Evolutionary conservation across 1,140 invertebrate species (phyloP).

Genomic region (Cydia strobilella): DNA sequence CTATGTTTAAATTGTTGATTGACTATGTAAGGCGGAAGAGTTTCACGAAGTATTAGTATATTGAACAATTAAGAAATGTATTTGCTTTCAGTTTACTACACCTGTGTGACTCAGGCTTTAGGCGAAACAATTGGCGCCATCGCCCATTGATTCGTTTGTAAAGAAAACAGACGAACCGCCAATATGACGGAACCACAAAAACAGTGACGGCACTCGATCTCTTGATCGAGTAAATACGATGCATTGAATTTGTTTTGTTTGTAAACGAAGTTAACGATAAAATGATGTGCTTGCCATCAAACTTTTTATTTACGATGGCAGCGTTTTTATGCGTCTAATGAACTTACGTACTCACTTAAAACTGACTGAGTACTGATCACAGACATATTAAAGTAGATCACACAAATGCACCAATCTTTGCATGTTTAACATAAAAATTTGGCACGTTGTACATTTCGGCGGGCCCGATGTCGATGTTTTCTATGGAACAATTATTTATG

Average conservation of each 20-base stretch:
- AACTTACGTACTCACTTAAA: constrained; percentile 22
- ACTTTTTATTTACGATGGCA: constrained; percentile 24
- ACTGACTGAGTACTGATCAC: constrained; percentile 6
- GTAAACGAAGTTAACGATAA: constrained; percentile 19
- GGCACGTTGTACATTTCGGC: no score
- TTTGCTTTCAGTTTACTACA: no score
- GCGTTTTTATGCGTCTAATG: constrained; percentile 25
- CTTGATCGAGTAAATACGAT: constrained; percentile 23
- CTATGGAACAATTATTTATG: no score
- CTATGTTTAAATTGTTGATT: no score
- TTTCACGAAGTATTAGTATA: no score
- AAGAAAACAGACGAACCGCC: constrained; percentile 11
- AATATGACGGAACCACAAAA: background rate
- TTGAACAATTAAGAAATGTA: no score
- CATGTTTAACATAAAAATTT: no score
- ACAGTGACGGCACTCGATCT: background rate
- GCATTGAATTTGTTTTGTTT: constrained; percentile 26
- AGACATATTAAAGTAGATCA: background rate
- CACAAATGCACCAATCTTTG: no score
- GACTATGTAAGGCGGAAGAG: no score
- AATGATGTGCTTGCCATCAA: constrained; percentile 26
- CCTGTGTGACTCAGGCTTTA: background rate
- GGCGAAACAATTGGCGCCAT: background rate
- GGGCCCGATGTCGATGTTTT: no score
- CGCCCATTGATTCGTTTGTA: background rate